phyloP scores from a whole-genome alignment of 1,140 invertebrate genomes.

The Orchesella cincta region DNA sequence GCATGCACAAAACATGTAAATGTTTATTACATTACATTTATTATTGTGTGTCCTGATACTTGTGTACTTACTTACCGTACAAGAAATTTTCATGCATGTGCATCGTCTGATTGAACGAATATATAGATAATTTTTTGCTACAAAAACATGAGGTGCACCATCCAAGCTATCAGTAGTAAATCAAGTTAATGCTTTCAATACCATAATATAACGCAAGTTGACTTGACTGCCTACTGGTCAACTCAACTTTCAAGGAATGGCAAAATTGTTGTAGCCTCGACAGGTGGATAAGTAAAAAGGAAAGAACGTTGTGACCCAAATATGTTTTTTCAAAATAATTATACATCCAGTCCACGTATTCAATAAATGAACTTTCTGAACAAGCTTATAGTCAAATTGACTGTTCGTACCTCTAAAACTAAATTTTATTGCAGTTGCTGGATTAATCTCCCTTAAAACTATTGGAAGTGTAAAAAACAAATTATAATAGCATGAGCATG shows the following conservation, averaged over 20 bases:
- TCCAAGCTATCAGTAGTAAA: not conserved
- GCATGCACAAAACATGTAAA: not conserved
- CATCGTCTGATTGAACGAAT: not conserved
- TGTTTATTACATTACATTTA: not conserved
- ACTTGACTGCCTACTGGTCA: not conserved
- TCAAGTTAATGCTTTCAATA: not conserved
- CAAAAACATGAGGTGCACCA: not conserved
- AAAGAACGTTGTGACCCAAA: constrained; percentile 10
- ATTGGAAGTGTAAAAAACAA: no score
- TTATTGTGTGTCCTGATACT: not conserved
- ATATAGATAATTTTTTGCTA: no score
- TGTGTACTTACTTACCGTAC: not conserved
- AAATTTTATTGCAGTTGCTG: no score
- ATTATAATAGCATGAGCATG: no score
- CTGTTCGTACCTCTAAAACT: no score
- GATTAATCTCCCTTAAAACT: no score
- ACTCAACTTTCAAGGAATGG: constrained; percentile 1
- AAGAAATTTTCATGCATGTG: not conserved
- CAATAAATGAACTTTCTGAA: not conserved
- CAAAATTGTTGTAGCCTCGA: not conserved
- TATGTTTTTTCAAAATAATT: constrained; percentile 6
- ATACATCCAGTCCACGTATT: constrained; percentile 5
- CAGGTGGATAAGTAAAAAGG: not conserved
- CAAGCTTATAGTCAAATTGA: not conserved
- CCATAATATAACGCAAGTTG: not conserved